Evolutionary conservation across 2,113 vertebrate species (phyloP).

Genomic region (Setophaga coronata): DNA sequence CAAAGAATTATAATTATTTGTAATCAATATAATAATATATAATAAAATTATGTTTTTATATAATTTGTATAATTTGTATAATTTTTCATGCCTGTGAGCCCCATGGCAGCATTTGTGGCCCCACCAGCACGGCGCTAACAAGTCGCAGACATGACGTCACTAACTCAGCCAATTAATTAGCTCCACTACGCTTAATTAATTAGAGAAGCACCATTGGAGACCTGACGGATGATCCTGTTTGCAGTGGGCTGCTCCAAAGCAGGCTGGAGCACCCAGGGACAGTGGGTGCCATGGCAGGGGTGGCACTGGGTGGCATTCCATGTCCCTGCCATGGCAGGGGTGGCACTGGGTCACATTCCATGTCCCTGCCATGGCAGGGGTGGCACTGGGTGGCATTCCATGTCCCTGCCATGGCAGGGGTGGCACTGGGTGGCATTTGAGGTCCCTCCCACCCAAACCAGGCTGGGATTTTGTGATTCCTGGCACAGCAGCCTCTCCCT

Average conservation of each 20-base stretch:
- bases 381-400: too few relatives aligned
- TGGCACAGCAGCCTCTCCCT: background rate
- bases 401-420: background rate
- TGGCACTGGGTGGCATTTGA: background rate
- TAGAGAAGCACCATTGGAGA: background rate
- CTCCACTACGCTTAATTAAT: background rate
- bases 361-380: too few relatives aligned
- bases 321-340: background rate
- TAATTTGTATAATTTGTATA: background rate
- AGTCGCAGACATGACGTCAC: rapidly evolving
- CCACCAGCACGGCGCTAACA: rapidly evolving
- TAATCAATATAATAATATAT: too few relatives aligned
- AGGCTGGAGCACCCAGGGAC: background rate
- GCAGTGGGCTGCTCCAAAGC: background rate
- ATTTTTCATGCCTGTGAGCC: rapidly evolving
- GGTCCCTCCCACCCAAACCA: background rate
- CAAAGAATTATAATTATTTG: too few relatives aligned
- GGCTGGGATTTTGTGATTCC: background rate
- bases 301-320: too few relatives aligned
- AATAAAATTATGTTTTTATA: too few relatives aligned
- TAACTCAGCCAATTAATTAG: background rate
- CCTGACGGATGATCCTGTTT: background rate
- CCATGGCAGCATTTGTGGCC: rapidly evolving
- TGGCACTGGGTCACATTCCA: too few relatives aligned
- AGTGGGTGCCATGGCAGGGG: background rate